Conservation (phyloP, 2,797 vertebrate species). For the Tokudaia muenninki region DNA sequence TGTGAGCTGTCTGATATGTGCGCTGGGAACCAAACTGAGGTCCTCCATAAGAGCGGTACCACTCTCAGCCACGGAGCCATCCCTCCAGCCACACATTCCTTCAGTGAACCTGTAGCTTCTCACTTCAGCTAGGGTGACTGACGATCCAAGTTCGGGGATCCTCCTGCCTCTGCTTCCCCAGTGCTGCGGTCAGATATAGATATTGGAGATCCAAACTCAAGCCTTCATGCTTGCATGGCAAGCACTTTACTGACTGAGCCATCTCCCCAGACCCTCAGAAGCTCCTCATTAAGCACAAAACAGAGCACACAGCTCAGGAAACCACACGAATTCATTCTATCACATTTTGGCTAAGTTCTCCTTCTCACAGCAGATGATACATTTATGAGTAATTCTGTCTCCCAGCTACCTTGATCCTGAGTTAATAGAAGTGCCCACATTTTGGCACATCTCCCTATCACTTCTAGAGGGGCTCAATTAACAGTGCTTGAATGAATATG, state of each 20-base stretch:
- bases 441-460: background rate
- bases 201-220: background rate
- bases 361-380: background rate
- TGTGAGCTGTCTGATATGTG: background rate
- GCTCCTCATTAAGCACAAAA: background rate
- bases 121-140: too few relatives aligned
- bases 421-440: background rate
- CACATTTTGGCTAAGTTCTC: background rate
- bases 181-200: background rate
- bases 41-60: background rate
- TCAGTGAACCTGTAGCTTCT: background rate
- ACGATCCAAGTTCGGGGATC: background rate
- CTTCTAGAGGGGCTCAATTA: background rate
- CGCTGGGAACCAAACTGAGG: background rate
- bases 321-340: background rate
- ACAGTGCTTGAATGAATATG: background rate
- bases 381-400: background rate
- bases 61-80: background rate
- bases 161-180: background rate
- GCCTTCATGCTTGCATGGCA: background rate
- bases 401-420: background rate
- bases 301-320: background rate
- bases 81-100: background rate
- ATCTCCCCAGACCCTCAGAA: background rate
- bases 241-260: background rate